Percentiles rank a stretch among this genome's conserved stretches.
Evolutionary conservation across 1,140 invertebrate genomes (phyloP).

Genomic region (Archegozetes longisetosus): DNA sequence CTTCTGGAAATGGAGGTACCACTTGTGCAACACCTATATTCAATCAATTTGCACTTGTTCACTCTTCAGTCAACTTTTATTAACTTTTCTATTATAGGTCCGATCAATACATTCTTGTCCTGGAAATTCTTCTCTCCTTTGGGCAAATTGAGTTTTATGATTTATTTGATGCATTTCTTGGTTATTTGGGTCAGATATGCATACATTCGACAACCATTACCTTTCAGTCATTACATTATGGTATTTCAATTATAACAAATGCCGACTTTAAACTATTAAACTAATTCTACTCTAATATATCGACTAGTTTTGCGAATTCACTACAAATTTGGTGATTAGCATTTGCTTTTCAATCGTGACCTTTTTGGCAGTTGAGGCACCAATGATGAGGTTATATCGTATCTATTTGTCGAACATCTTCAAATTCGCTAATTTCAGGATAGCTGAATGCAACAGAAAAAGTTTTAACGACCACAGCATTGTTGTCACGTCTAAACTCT

Average conservation of each 20-base stretch:
- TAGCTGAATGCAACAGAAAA: background rate
- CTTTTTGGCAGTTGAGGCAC: conserved; percentile 17
- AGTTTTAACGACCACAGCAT: too few relatives aligned
- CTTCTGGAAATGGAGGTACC: conserved; percentile 24
- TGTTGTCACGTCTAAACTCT: background rate
- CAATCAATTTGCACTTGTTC: too few relatives aligned
- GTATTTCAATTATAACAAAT: conserved; percentile 5
- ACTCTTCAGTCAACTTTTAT: too few relatives aligned
- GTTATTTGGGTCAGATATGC: conserved; percentile 48
- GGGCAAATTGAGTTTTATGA: conserved; percentile 73
- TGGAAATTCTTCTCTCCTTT: conserved; percentile 61
- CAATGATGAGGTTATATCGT: conserved; percentile 13
- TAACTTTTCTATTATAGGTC: too few relatives aligned
- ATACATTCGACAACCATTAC: conserved; percentile 10
- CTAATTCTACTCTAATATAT: conserved; percentile 1
- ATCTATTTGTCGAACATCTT: background rate
- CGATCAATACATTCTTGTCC: conserved; percentile 53
- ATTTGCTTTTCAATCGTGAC: conserved; percentile 14
- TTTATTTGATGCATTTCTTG: conserved; percentile 73
- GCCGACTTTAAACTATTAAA: background rate
- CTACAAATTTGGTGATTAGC: conserved; percentile 18
- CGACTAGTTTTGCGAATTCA: conserved; percentile 18
- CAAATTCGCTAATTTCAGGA: background rate
- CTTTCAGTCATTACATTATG: conserved; percentile 19
- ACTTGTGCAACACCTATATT: too few relatives aligned